phyloP scores from a whole-genome alignment of 2,888 invertebrate species.

The Gnatocerus cornutus region DNA sequence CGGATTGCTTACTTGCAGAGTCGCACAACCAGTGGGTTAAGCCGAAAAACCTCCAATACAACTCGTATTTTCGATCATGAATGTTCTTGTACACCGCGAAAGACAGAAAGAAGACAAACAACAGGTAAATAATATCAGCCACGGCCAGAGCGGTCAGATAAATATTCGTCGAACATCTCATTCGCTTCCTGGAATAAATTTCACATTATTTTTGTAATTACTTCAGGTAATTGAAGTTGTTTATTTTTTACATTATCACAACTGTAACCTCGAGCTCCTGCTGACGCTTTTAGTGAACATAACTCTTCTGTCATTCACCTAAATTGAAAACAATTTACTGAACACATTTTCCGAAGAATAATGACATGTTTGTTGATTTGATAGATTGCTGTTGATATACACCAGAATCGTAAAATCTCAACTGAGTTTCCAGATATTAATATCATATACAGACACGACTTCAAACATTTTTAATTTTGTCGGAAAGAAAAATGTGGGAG shows the following conservation, averaged over 20 bases:
- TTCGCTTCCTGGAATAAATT: slow-evolving; percentile 73
- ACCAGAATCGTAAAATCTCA: slow-evolving; percentile 10
- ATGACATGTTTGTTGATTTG: slow-evolving; percentile 9
- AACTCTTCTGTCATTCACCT: slow-evolving; percentile 27
- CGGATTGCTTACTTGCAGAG: slow-evolving; percentile 75
- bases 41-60: slow-evolving; percentile 77
- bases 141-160: slow-evolving; percentile 83
- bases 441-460: background rate
- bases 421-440: background rate
- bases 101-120: slow-evolving; percentile 78
- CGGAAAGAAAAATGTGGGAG: background rate
- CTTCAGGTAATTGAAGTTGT: slow-evolving; percentile 2
- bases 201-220: slow-evolving; percentile 15
- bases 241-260: slow-evolving; percentile 16
- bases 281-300: slow-evolving; percentile 26
- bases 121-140: slow-evolving; percentile 81
- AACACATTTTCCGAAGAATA: slow-evolving; percentile 27
- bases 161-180: slow-evolving; percentile 84
- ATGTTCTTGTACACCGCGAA: slow-evolving; percentile 76
- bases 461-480: slow-evolving; percentile 12
- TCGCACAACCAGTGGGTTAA: slow-evolving; percentile 78
- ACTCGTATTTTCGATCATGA: slow-evolving; percentile 71
- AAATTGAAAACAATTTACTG: slow-evolving; percentile 22
- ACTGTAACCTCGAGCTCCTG: slow-evolving; percentile 9
- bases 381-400: slow-evolving; percentile 29